A percentile compares a stretch with the other conserved stretches of the same genome.
Evolutionary conservation across 1,140 invertebrate species (phyloP).

Genomic region (Drosophila ambigua): DNA sequence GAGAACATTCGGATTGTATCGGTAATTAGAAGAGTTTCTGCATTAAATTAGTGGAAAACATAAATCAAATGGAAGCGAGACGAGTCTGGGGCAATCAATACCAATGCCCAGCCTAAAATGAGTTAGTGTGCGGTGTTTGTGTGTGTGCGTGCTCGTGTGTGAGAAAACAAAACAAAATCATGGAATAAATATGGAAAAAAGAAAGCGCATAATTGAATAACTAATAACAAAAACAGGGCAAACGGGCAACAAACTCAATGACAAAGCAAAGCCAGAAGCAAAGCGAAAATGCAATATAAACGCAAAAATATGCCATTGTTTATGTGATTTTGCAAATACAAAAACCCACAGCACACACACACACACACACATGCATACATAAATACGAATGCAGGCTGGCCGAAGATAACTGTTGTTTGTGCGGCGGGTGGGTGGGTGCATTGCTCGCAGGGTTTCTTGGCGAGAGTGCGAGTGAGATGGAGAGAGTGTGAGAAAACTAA

Average conservation of each 20-base stretch:
- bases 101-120: conserved; percentile 44
- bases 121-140: conserved; percentile 19
- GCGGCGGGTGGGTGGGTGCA: conserved; percentile 66
- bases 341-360: conserved; percentile 9
- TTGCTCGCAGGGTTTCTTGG: conserved; percentile 57
- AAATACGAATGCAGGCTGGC: conserved; percentile 12
- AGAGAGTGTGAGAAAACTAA: conserved; percentile 1
- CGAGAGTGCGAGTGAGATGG: conserved; percentile 20
- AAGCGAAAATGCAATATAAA: conserved; percentile 51
- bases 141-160: conserved; percentile 35
- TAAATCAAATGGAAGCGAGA: conserved; percentile 38
- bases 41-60: conserved; percentile 44
- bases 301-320: conserved; percentile 72
- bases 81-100: conserved; percentile 71
- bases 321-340: conserved; percentile 70
- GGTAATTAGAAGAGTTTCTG: conserved; percentile 34
- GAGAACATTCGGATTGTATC: conserved; percentile 41
- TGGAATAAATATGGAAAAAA: conserved; percentile 51
- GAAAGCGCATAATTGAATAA: conserved; percentile 81
- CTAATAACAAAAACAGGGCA: conserved; percentile 75
- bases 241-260: conserved; percentile 59
- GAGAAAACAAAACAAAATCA: conserved; percentile 75
- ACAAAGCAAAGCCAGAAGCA: conserved; percentile 57
- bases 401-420: conserved; percentile 63
- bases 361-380: neutral